Evolutionary conservation across 2,797 vertebrate species (phyloP).

Genomic region (Nyctalus aviator): DNA sequence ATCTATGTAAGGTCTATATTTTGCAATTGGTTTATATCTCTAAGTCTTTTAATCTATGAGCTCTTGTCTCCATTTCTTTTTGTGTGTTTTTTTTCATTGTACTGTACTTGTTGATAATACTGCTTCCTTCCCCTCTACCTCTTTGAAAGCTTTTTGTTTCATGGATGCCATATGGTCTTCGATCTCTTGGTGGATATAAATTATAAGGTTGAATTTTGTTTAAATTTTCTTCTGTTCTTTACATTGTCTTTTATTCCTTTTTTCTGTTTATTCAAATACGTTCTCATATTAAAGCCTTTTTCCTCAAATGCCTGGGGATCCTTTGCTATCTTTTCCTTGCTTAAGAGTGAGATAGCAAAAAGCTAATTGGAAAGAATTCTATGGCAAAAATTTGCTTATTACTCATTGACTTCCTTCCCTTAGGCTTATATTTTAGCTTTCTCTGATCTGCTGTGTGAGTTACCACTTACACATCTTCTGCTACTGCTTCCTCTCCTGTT

Average conservation of each 20-base stretch:
- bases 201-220: conserved; percentile 27
- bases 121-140: not conserved
- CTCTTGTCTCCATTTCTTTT: conserved; percentile 18
- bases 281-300: conserved; percentile 44
- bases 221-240: conserved; percentile 26
- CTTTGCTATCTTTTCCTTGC: not conserved
- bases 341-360: conserved; percentile 56
- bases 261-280: conserved; percentile 33
- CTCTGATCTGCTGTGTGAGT: conserved; percentile 10
- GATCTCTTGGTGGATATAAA: not conserved
- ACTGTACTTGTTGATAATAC: not conserved
- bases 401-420: conserved; percentile 23
- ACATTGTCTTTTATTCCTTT: not conserved
- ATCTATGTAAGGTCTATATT: not conserved
- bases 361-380: not conserved
- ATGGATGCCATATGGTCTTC: not conserved
- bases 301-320: conserved; percentile 18
- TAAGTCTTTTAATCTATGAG: conserved; percentile 21
- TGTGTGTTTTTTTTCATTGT: not conserved
- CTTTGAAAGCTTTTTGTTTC: conserved; percentile 35
- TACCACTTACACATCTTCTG: conserved; percentile 45
- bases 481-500: conserved; percentile 13
- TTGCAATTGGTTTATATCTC: not conserved
- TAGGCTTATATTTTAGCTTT: conserved; percentile 60
- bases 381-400: conserved; percentile 40